Percentiles rank a stretch among this genome's conserved stretches.
phyloP scores from a whole-genome alignment of 2,888 invertebrate genomes.

The Zaprionus obscuricornis region DNA sequence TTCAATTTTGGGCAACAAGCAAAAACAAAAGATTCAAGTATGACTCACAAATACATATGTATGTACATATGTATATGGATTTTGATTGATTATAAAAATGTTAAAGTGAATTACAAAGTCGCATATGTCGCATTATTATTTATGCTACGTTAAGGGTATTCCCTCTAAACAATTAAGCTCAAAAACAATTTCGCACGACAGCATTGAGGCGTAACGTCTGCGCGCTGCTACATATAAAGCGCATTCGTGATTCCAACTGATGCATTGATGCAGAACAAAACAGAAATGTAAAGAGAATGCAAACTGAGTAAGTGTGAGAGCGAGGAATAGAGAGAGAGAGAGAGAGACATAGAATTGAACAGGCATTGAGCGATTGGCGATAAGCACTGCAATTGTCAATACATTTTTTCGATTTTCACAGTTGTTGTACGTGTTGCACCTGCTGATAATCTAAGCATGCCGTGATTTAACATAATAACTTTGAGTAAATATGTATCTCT shows the following conservation, averaged over 20 bases:
- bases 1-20: no score
- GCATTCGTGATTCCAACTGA: slow-evolving; percentile 20
- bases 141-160: slow-evolving; percentile 41
- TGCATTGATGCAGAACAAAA: slow-evolving; percentile 46
- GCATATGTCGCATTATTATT: not conserved
- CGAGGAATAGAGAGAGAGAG: no score
- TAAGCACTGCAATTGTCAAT: no score
- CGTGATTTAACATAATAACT: no score
- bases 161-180: slow-evolving; percentile 36
- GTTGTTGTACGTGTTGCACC: slow-evolving; percentile 34
- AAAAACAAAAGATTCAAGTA: not conserved
- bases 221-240: slow-evolving; percentile 24
- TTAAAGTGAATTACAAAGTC: slow-evolving; percentile 4
- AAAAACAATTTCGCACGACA: slow-evolving; percentile 6
- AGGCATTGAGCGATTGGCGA: no score
- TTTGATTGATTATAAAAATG: slow-evolving; percentile 3
- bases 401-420: slow-evolving; percentile 2
- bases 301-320: no score
- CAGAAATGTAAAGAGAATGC: not conserved
- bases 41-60: slow-evolving; percentile 32
- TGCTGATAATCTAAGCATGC: slow-evolving; percentile 42
- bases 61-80: no score
- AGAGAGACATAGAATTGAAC: no score
- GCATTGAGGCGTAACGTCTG: slow-evolving; percentile 49
- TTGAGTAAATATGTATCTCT: no score